phyloP scores from a whole-genome alignment of 2,797 vertebrate genomes.

The Philypnodon macrostomus region DNA sequence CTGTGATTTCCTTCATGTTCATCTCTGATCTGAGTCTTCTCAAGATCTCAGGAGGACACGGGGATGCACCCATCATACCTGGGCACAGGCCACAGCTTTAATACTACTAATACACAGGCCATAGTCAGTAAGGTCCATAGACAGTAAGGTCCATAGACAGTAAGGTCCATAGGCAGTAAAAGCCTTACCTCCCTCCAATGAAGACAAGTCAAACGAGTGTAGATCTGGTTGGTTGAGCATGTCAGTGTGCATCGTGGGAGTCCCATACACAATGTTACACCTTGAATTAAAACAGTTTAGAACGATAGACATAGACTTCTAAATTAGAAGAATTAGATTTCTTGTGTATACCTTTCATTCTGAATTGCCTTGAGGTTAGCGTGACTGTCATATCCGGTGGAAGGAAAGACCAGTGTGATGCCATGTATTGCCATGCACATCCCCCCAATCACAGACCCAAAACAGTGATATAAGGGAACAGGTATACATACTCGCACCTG shows the following conservation, averaged over 20 bases:
- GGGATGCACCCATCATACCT: slow-evolving; percentile 65
- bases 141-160: neutral
- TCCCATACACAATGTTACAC: slow-evolving; percentile 77
- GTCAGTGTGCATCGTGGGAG: slow-evolving; percentile 89
- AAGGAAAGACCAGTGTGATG: slow-evolving; percentile 78
- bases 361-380: slow-evolving; percentile 80
- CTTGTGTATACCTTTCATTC: slow-evolving; percentile 77
- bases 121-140: too few relatives aligned
- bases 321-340: neutral
- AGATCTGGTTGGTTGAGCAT: slow-evolving; percentile 78
- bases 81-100: neutral
- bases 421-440: slow-evolving; percentile 80
- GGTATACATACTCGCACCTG: slow-evolving; percentile 67
- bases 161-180: neutral
- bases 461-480: slow-evolving; percentile 85
- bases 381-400: slow-evolving; percentile 70
- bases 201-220: slow-evolving; percentile 76
- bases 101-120: too few relatives aligned
- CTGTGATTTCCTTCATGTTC: slow-evolving; percentile 63
- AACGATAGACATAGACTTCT: neutral
- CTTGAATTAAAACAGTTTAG: slow-evolving; percentile 49
- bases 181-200: slow-evolving; percentile 75
- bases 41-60: slow-evolving; percentile 62
- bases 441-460: slow-evolving; percentile 81
- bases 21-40: slow-evolving; percentile 53